Percentiles rank a stretch among this genome's conserved stretches.
phyloP scores from a whole-genome alignment of 2,888 invertebrate species.

The Dysmachus trigonus region DNA sequence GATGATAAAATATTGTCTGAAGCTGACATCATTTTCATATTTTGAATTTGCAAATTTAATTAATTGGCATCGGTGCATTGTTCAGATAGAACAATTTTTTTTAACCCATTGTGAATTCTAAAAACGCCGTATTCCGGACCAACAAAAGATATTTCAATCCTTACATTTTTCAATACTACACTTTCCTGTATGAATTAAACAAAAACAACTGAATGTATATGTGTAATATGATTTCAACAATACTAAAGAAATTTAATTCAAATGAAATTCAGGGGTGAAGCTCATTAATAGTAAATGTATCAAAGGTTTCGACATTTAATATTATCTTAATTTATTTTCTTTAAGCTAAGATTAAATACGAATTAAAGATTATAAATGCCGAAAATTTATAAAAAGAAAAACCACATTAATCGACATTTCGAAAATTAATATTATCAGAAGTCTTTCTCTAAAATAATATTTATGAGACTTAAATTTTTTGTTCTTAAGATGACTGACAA shows the following conservation, averaged over 20 bases:
- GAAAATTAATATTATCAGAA: background rate
- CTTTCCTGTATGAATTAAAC: too few species aligned
- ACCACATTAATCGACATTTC: background rate
- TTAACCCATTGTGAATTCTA: background rate
- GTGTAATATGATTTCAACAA: too few species aligned
- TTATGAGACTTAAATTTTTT: background rate
- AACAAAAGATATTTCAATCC: too few species aligned
- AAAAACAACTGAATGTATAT: too few species aligned
- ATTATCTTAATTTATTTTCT: too few species aligned
- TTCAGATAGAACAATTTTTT: background rate
- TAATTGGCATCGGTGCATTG: background rate
- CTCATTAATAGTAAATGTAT: too few species aligned
- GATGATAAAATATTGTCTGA: background rate
- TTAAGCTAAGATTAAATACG: background rate
- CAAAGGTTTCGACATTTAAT: too few species aligned
- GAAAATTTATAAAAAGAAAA: too few species aligned
- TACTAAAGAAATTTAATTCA: too few species aligned
- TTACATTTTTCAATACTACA: too few species aligned
- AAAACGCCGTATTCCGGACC: background rate
- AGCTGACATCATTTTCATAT: background rate
- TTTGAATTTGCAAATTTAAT: background rate
- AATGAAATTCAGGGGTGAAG: too few species aligned
- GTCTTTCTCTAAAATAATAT: background rate
- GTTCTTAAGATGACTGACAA: background rate
- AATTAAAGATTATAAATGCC: background rate